Conservation (phyloP, 2,888 invertebrate genomes). For the Poecilus cupreus region DNA sequence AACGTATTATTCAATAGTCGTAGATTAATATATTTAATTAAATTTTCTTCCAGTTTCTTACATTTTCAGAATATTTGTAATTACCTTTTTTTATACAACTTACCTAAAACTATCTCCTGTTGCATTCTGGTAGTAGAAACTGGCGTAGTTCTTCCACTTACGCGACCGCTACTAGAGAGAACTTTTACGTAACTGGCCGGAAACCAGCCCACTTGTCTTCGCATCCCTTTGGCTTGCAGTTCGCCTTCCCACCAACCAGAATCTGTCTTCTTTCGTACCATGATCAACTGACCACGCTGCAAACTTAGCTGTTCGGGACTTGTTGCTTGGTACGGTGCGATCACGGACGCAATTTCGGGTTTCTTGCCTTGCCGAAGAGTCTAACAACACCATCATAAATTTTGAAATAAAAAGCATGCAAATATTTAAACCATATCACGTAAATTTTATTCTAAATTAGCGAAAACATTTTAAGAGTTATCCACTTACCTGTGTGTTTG, state of each 20-base stretch:
- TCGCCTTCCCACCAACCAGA: constrained; percentile 99
- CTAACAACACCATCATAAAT: constrained; percentile 68
- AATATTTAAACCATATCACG: no score
- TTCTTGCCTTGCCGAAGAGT: constrained; percentile 81
- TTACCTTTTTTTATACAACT: no score
- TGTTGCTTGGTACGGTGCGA: constrained; percentile 93
- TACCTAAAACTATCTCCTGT: constrained; percentile 72
- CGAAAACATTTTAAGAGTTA: background rate
- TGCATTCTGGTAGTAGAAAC: constrained; percentile 83
- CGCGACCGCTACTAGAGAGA: constrained; percentile 80
- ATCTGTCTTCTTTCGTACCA: constrained; percentile 97
- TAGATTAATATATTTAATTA: no score
- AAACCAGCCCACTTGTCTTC: constrained; percentile 98
- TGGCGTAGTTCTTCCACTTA: constrained; percentile 84
- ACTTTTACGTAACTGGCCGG: constrained; percentile 98
- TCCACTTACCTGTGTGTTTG: constrained; percentile 68
- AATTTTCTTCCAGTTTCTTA: no score
- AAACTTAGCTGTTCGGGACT: constrained; percentile 94
- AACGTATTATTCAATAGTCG: no score
- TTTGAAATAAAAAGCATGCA: no score
- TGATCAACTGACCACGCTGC: constrained; percentile 92
- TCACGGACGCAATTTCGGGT: constrained; percentile 94
- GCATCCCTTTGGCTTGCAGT: constrained; percentile 92
- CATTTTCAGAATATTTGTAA: no score
- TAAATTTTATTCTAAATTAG: no score